Base-by-base conservation (phyloP, 23 tunicate genomes). In the Halocynthia aurantium region DNA sequence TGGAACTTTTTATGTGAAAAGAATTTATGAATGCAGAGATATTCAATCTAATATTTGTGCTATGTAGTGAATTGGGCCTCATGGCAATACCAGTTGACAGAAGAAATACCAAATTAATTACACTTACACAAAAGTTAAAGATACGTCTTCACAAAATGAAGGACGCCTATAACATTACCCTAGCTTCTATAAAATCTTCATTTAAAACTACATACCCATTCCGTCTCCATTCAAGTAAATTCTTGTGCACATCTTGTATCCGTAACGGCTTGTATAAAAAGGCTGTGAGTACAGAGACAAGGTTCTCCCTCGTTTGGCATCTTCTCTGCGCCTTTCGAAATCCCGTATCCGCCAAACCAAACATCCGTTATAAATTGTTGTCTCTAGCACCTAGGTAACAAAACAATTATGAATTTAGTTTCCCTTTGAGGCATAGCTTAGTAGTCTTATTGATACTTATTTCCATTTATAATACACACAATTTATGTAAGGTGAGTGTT, bases 221-320 rank as follows among this genome's bases (percentile, higher is more conserved):
- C 98, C 98, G 70, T 92, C 92, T 10, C 98, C 98, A 79, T 92
- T 92, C 7, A 92, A 73, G 61, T 86, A 92, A 5, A 92, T 70
- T 6, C 98, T 77, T 15, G 92, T 84, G 57, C 98, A 92, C 98
- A 92, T 92, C 61, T 92, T 92, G 88, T 92, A 92, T 15, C 98
- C 98, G 77, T 86, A 86, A 70, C 92, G 63, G 51, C 86, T 83
- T 7, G 98, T 92, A 65, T 82, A 92, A 75, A 92, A 92, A 11
- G 98, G 98, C 74, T 86, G 98, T 50, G 88, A 82, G 81, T 92
- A 92, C 13, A 92, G 78, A 12, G 98, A 92, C 75, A 86, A 82
- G 0, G 82, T 79, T 61, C 85, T 71, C 6, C 98, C 98, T 8
- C 82, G 67, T 40, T 87, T 72, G 1, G 98, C 98, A 50, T 86